Evolutionary conservation across 92 coral and sea anemone genomes (phyloP).

Genomic region (Epizoanthus stellaris): DNA sequence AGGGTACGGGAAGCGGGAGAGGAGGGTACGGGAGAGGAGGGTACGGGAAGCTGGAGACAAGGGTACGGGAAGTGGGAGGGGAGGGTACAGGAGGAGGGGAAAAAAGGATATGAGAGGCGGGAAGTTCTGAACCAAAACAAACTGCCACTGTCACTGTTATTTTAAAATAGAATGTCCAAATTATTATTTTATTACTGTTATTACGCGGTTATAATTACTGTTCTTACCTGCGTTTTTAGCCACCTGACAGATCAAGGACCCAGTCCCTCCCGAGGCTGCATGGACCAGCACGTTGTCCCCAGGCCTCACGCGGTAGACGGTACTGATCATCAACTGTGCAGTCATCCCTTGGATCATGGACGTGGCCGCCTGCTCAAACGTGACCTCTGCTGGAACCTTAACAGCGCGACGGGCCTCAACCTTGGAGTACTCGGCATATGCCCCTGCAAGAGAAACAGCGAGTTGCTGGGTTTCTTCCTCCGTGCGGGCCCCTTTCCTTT

Average conservation of each 20-base stretch:
- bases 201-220: not conserved
- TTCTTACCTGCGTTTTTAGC: constrained; percentile 30
- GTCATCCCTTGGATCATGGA: constrained; percentile 23
- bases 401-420: constrained; percentile 12
- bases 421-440: constrained; percentile 28
- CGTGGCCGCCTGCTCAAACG: constrained; percentile 26
- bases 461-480: too few species aligned
- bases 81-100: too few species aligned
- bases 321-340: constrained; percentile 16
- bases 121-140: too few species aligned
- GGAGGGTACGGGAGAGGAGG: too few species aligned
- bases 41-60: not conserved
- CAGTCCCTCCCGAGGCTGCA: constrained; percentile 37
- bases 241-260: constrained; percentile 34
- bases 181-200: too few species aligned
- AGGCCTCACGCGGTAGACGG: constrained; percentile 29
- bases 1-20: not conserved
- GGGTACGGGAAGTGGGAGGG: not conserved
- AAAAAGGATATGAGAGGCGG: too few species aligned
- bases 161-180: too few species aligned
- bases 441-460: not conserved
- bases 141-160: too few species aligned
- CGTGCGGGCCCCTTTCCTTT: too few species aligned
- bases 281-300: constrained; percentile 33
- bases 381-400: constrained; percentile 14